Base-by-base conservation (phyloP, 2,888 invertebrate species). In the Crocallis elinguaria region DNA sequence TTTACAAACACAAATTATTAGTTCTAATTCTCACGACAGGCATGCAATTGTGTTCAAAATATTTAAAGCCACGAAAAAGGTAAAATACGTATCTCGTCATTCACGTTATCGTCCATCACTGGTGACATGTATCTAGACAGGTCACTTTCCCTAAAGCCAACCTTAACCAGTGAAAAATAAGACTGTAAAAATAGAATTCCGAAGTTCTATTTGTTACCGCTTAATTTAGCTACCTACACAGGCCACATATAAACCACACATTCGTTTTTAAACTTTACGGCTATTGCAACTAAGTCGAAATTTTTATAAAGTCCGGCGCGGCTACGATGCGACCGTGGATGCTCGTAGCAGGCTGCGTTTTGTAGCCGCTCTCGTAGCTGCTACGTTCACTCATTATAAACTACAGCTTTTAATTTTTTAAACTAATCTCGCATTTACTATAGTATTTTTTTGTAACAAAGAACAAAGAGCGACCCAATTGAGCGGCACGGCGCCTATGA, bases 311-410 rank as follows among this genome's bases (percentile, higher is more conserved):
- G 49, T 27, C 4, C 35, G 23, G 49, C n/a, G 49, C 43, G 53
- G 65, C 65, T 71, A 75, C 69, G 69, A 65, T 60, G 62, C 61
- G 70, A 61, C 36, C 16, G 57, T 45, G 60, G 42, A 49, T 36
- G 58, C 50, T 66, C 58, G 66, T 68, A 67, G 56, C 64, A 70
- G 71, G 67, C 60, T 74, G 72, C 77, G 77, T 77, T 42, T 76
- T 74, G 76, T 75, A 75, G 68, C 71, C 64, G 59, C 37, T 38
- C 60, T 66, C 66, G 63, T 64, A 71, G 55, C 49, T 32, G 59
- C 62, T 56, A 58, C 60, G 63, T 43, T 58, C 58, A 60, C 62
- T 66, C 35, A 54, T 45, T 42, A 43, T 39, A 12, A 48, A 43
- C 32, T 36, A 45, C 30, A 16, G 9, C n/a, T n/a, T 16, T 13